A percentile compares a stretch with the other conserved stretches of the same genome.
These are phyloP conservation scores for Anguilla megastoma DNA, from an alignment of 2,797 vertebrate species.

Conservation along the genomic window DNA sequence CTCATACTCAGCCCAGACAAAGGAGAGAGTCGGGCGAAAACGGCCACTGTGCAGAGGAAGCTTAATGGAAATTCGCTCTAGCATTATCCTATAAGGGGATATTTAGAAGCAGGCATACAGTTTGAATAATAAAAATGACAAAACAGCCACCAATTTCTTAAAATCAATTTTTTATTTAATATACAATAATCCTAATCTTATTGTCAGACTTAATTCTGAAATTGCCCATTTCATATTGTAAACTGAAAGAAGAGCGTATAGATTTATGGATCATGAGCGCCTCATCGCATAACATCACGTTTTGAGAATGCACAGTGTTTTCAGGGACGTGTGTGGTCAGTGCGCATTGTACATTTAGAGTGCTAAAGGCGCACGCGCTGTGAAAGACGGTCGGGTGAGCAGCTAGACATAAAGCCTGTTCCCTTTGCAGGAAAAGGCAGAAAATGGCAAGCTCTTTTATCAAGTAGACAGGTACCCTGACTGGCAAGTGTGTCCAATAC, in stretches of 20 bases:
- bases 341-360: conserved; percentile 28
- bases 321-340: neutral
- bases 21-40: conserved; percentile 43
- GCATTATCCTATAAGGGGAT: conserved; percentile 55
- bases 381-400: conserved; percentile 21
- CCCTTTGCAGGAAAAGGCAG: neutral
- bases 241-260: neutral
- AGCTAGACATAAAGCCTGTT: conserved; percentile 27
- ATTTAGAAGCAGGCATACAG: conserved; percentile 17
- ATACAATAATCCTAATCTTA: neutral
- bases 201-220: neutral
- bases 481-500: neutral
- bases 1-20: conserved; percentile 62
- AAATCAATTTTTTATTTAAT: neutral
- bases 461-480: neutral
- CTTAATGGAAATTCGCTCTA: conserved; percentile 32
- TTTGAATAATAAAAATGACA: neutral
- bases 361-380: neutral
- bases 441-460: neutral
- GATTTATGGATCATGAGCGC: neutral
- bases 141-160: neutral
- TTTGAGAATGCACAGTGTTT: neutral
- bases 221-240: neutral
- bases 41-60: neutral
- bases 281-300: neutral